Percentiles rank a stretch among this genome's conserved stretches.
Conservation (phyloP, 2,797 vertebrate genomes). For the Melanotaenia boesemani region DNA sequence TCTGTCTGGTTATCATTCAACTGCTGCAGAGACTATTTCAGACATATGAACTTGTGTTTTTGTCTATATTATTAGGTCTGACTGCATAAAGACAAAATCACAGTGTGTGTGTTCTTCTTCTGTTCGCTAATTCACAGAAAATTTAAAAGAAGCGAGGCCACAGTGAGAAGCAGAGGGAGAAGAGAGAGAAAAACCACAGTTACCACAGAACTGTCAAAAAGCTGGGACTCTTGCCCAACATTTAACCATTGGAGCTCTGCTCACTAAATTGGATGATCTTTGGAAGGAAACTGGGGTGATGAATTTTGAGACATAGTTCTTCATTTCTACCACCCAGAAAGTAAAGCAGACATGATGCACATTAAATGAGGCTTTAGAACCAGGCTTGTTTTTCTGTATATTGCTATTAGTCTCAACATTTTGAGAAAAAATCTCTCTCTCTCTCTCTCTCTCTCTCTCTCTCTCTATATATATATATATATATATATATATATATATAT, state of each 20-base stretch:
- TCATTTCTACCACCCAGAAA: constrained; percentile 70
- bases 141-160: constrained; percentile 40
- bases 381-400: constrained; percentile 55
- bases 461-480: too few species aligned
- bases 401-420: constrained; percentile 51
- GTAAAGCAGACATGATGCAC: constrained; percentile 55
- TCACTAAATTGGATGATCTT: constrained; percentile 62
- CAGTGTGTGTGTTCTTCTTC: constrained; percentile 63
- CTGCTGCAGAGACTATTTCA: constrained; percentile 33
- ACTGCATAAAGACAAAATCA: constrained; percentile 65
- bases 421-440: too few species aligned
- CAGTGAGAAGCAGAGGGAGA: constrained; percentile 38
- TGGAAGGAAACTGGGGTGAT: constrained; percentile 63
- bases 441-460: too few species aligned
- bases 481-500: too few species aligned
- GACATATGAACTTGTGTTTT: constrained; percentile 36
- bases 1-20: constrained; percentile 34
- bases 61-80: constrained; percentile 58
- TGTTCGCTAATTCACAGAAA: constrained; percentile 45
- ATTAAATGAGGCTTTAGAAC: constrained; percentile 44
- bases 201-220: constrained; percentile 68
- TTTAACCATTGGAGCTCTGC: constrained; percentile 51
- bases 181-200: constrained; percentile 64
- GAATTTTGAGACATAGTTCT: constrained; percentile 62
- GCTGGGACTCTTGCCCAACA: constrained; percentile 56